Base-by-base conservation (phyloP, 2,113 vertebrate genomes). In the Notarius lentiginosus region DNA sequence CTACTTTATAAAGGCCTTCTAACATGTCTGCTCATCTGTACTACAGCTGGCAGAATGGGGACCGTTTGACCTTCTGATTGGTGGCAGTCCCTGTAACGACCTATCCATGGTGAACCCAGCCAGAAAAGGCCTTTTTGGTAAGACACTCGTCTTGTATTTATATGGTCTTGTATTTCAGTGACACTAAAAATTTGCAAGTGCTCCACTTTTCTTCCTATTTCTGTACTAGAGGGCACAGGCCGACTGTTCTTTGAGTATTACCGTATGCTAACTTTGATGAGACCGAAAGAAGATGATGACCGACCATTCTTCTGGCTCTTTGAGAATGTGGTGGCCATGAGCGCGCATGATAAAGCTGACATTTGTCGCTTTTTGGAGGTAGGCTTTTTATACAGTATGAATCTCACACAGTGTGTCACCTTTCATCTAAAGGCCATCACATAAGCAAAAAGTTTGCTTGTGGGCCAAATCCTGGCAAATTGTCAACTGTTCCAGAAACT, bases 221-320 rank as follows among this genome's bases (percentile, higher is more conserved):
- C 24, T 34, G 51, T 56, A 73, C 76, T 90, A 97, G 98, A 99
- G 93, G 98, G 98, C 61, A 98, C 97, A 0, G 98, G 98, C 12
- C 93, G 97, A 20, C 95, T 99, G 27, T 99, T 99, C 91, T 99
- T 99, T 0, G 98, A 99, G 86, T 99, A 97, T 81, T 99, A 99
- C 88, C 97, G 98, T 72, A 94, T 99, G 41, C 91, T 99, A 90
- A 97, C 96, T 88, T 93, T 97, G 1, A 85, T 97, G 30, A 97
- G 95, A 22, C 98, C 98, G 1, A 96, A 93, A 90, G 96, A 96
- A 0, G 96, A 92, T 0, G 98, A 98, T 22, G 90, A 97, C 79
- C 95, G 98, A 0, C 97, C 97, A 0, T 99, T 99, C 93, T 99
- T 99, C 93, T 99, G 98, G 97, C 92, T 99, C 90, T 99, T 99